Base-by-base conservation (phyloP, 2,113 vertebrate genomes). In the Petrocephalus zakoni region DNA sequence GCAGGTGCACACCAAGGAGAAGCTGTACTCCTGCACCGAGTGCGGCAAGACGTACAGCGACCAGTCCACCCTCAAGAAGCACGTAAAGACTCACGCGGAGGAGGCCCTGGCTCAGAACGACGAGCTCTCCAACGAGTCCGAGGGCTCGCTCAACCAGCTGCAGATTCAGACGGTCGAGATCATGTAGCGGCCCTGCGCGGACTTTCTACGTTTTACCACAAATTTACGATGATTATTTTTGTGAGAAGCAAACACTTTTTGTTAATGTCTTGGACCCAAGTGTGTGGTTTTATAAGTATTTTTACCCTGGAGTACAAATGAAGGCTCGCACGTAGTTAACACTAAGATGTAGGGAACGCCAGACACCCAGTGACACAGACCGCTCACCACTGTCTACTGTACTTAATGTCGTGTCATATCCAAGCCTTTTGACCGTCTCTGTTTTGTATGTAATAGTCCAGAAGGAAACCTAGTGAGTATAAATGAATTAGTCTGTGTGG, bases 1-100 rank as follows among this genome's bases (percentile, higher is more conserved):
- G 89, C 92, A 93, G 88, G 93, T 95, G 52, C 95, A 96, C 93
- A 93, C 93, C 88, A 94, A 94, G 90, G 93, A 95, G 87, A 94
- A 91, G 86, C 56, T 93, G 8, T 92, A 91, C 87, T 89, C 90
- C 58, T 95, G 95, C 85, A 88, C 58, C 42, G 88, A 92, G 42
- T 94, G 93, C 17, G 93, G 90, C 0, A 93, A 94, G 88, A 90
- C 86, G 1, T 95, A 93, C 93, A 92, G 92, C 0, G 93, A 95
- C 90, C 92, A 93, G 89, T 94, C 93, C 0, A 93, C 92, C 0
- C 91, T 94, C 0, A 94, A 91, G 6, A 95, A 94, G 34, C 94
- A 95, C 83, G 89, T 93, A 72, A 95, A 93, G 90, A 87, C 89
- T 68, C 94, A 95, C 9, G 34, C 49, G 0, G 53, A 87, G 13